Conservation (phyloP, 2,113 vertebrate species). For the Tichodroma muraria region DNA sequence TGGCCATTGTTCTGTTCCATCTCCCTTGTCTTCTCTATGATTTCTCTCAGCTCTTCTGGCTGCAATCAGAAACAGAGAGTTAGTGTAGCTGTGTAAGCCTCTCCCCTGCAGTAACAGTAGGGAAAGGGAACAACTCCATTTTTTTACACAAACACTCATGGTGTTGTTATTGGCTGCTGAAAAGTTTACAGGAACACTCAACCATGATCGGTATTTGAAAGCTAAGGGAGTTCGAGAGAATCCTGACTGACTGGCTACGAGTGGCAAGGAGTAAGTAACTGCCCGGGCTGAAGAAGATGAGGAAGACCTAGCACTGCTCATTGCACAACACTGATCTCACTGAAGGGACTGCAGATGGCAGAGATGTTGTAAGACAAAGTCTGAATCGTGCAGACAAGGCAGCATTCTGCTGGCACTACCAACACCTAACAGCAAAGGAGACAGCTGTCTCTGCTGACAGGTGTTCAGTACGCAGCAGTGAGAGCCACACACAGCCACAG, state of each 20-base stretch:
- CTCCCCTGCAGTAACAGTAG: neutral
- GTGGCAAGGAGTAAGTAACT: neutral
- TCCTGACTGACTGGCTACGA: neutral
- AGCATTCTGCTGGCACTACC: neutral
- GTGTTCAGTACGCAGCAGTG: neutral
- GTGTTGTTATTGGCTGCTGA: neutral
- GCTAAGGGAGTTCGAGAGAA: neutral
- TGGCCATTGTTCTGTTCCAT: conserved; percentile 94
- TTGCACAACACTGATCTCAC: neutral
- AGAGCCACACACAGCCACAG: neutral
- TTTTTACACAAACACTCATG: neutral
- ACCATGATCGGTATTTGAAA: neutral
- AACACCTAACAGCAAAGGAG: neutral
- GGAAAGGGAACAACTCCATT: neutral
- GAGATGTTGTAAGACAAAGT: neutral
- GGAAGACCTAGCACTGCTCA: neutral
- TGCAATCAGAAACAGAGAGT: conserved; percentile 51
- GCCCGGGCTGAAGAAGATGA: neutral
- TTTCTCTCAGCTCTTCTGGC: conserved; percentile 90
- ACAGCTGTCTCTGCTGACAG: neutral
- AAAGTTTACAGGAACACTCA: neutral
- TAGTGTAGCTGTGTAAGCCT: neutral
- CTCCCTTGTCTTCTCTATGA: conserved; percentile 91
- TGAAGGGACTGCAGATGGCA: neutral
- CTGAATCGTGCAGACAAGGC: neutral